Evolutionary conservation across 2,888 invertebrate species (phyloP).

Genomic region (Scaptomyza cyrtandrae): DNA sequence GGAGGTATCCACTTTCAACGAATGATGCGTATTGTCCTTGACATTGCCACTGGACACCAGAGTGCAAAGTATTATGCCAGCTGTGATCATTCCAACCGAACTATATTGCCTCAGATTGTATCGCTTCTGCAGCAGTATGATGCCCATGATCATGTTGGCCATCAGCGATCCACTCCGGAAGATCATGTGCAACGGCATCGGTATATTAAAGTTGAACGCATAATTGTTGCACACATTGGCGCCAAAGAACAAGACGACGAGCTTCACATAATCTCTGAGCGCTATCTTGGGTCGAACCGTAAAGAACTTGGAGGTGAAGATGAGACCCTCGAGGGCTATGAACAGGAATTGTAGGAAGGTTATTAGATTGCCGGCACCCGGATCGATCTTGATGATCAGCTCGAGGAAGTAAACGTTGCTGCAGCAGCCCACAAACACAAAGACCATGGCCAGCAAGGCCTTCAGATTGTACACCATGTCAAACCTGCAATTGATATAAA

Average conservation of each 20-base stretch:
- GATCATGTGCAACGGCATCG: conserved; percentile 99
- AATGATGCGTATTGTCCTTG: conserved; percentile 85
- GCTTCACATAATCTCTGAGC: conserved; percentile 91
- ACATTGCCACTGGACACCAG: conserved; percentile 92
- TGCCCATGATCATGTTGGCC: conserved; percentile 98
- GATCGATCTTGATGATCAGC: conserved; percentile 93
- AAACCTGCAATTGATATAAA: conserved; percentile 7
- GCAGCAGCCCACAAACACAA: conserved; percentile 94
- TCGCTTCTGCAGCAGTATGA: conserved; percentile 92
- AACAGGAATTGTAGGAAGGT: conserved; percentile 98
- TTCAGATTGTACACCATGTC: conserved; percentile 84
- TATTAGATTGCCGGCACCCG: conserved; percentile 96
- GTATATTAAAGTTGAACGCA: conserved; percentile 97
- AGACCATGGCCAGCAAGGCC: conserved; percentile 88
- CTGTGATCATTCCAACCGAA: conserved; percentile 95
- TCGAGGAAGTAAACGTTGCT: conserved; percentile 95
- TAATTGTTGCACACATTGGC: conserved; percentile 97
- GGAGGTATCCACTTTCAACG: conserved; percentile 83
- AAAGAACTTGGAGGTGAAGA: conserved; percentile 93
- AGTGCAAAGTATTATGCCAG: conserved; percentile 96
- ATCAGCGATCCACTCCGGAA: conserved; percentile 98
- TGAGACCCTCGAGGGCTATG: conserved; percentile 94
- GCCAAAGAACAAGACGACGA: conserved; percentile 96
- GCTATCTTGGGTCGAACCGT: conserved; percentile 90
- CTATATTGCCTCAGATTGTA: conserved; percentile 94